Conservation (phyloP, 2,888 invertebrate genomes). For the Marronus borbonicus region DNA sequence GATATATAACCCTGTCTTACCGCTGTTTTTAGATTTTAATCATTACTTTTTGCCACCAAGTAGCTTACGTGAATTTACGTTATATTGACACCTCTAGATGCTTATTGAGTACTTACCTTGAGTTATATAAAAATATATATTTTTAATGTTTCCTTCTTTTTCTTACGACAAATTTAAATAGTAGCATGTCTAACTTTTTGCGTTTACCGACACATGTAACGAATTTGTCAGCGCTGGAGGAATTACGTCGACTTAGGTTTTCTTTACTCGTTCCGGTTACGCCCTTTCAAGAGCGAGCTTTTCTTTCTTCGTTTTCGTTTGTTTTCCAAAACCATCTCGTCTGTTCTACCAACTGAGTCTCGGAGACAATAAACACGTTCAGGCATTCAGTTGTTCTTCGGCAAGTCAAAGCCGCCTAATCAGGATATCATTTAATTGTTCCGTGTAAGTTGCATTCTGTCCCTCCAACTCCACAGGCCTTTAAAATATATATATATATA, state of each 20-base stretch:
- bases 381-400: slow-evolving; percentile 54
- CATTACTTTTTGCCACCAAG: background rate
- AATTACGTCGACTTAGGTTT: slow-evolving; percentile 33
- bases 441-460: slow-evolving; percentile 56
- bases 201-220: slow-evolving; percentile 47
- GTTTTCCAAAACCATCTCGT: slow-evolving; percentile 44
- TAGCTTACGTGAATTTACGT: background rate
- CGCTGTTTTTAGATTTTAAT: background rate
- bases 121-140: background rate
- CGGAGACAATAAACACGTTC: slow-evolving; percentile 56
- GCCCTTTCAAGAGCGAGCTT: slow-evolving; percentile 31
- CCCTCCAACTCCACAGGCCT: slow-evolving; percentile 44
- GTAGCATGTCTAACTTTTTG: slow-evolving; percentile 44
- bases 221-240: slow-evolving; percentile 43
- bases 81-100: background rate
- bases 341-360: slow-evolving; percentile 43
- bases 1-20: background rate
- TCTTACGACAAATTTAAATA: background rate
- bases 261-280: slow-evolving; percentile 30
- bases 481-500: slow-evolving; percentile 55
- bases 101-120: background rate
- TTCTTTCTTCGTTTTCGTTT: slow-evolving; percentile 44
- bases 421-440: slow-evolving; percentile 61
- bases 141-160: too few relatives aligned
- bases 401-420: slow-evolving; percentile 59